Evolutionary conservation across 2,797 vertebrate genomes (phyloP).

Genomic region (Rhadinocentrus ornatus): DNA sequence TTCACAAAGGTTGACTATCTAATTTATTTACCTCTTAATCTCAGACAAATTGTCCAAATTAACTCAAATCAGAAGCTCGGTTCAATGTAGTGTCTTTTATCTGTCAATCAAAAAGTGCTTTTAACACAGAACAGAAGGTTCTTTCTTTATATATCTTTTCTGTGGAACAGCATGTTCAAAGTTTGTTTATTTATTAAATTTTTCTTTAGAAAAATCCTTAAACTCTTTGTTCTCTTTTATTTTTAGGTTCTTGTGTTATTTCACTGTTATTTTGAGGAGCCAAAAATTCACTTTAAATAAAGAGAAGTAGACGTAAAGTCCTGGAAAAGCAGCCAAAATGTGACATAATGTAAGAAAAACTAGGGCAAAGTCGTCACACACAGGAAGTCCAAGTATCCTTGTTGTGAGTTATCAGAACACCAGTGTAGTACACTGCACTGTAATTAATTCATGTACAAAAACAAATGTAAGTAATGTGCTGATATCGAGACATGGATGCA

Average conservation of each 20-base stretch:
- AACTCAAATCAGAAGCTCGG: neutral
- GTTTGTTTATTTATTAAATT: conserved; percentile 7
- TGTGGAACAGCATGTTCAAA: conserved; percentile 31
- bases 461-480: neutral
- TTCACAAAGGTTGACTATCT: neutral
- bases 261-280: conserved; percentile 6
- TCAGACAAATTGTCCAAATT: conserved; percentile 3
- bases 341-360: conserved; percentile 21
- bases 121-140: neutral
- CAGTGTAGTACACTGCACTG: conserved; percentile 14
- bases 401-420: conserved; percentile 17
- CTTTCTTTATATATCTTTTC: neutral
- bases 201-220: conserved; percentile 6
- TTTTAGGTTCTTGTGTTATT: conserved; percentile 29
- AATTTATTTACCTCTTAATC: neutral
- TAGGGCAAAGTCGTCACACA: conserved; percentile 1
- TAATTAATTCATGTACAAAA: neutral
- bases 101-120: neutral
- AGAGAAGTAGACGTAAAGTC: conserved; percentile 20
- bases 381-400: conserved; percentile 25
- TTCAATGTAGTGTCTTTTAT: neutral
- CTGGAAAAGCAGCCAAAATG: neutral
- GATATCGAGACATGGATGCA: neutral
- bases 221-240: conserved; percentile 6
- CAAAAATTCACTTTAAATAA: conserved; percentile 55